A percentile compares a stretch with the other conserved stretches of the same genome.
Conservation (phyloP, 2,113 vertebrate species). For the Axis porcinus region DNA sequence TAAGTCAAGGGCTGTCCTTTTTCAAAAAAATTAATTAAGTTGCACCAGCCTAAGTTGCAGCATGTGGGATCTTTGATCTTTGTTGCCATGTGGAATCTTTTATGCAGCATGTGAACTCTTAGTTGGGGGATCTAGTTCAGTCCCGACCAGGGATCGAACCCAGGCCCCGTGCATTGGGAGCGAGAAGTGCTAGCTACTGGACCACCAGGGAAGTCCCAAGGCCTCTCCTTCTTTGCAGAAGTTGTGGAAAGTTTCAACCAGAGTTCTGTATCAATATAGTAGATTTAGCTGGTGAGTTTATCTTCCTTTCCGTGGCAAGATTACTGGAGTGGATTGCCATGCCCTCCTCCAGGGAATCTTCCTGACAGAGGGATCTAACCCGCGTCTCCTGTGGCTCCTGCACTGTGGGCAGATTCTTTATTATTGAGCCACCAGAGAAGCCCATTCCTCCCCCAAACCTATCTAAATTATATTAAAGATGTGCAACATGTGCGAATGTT, state of each 20-base stretch:
- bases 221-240: background rate
- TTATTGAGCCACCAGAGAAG: background rate
- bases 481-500: background rate
- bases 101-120: background rate
- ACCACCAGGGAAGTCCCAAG: background rate
- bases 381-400: background rate
- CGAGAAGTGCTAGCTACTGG: background rate
- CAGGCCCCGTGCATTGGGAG: background rate
- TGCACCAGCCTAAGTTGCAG: background rate
- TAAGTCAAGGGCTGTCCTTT: background rate
- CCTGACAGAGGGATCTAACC: background rate
- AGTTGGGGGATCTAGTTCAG: background rate
- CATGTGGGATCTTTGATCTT: background rate
- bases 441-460: background rate
- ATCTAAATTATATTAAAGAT: background rate
- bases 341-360: background rate
- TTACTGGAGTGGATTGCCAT: background rate
- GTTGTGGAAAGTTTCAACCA: background rate
- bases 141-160: background rate
- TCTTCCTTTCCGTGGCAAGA: background rate
- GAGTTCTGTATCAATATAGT: background rate
- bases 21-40: background rate
- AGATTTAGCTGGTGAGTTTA: background rate
- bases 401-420: background rate
- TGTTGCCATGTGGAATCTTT: background rate